phyloP scores from a whole-genome alignment of 92 coral and sea anemone genomes.

The Actinernus sp. region DNA sequence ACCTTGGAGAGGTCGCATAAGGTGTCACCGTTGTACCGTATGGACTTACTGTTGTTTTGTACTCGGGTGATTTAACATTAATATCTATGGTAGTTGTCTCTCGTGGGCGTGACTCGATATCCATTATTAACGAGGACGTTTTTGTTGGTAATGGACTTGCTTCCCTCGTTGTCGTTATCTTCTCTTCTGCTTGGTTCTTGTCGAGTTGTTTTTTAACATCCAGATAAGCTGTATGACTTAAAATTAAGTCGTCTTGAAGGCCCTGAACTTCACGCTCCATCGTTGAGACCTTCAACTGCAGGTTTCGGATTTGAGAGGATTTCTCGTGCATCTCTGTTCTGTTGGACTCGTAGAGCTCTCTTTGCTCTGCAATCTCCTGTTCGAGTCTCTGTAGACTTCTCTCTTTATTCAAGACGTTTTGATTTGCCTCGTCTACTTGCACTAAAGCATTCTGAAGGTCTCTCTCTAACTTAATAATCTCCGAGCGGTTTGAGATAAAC shows the following conservation, averaged over 20 bases:
- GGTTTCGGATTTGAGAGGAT: slow-evolving; percentile 54
- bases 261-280: slow-evolving; percentile 71
- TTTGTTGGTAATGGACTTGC: slow-evolving; percentile 1
- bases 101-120: slow-evolving; percentile 62
- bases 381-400: slow-evolving; percentile 55
- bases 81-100: slow-evolving; percentile 79
- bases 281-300: slow-evolving; percentile 54
- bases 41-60: not conserved
- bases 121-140: slow-evolving; percentile 71
- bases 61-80: slow-evolving; percentile 54
- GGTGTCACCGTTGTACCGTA: not conserved
- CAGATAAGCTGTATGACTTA: slow-evolving; percentile 81
- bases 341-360: slow-evolving; percentile 29
- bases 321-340: slow-evolving; percentile 60
- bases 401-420: slow-evolving; percentile 54
- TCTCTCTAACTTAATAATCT: slow-evolving; percentile 60
- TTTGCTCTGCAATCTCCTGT: slow-evolving; percentile 65
- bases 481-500: slow-evolving; percentile 31
- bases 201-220: slow-evolving; percentile 66
- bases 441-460: slow-evolving; percentile 56
- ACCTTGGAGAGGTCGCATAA: not conserved
- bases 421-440: slow-evolving; percentile 61
- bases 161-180: not conserved
- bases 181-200: slow-evolving; percentile 6
- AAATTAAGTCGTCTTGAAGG: slow-evolving; percentile 64